Percentiles rank a stretch among this genome's conserved stretches.
These are phyloP conservation scores for Periophthalmus modestus DNA, from an alignment of 2,113 vertebrate species.

Conservation along the genomic window DNA sequence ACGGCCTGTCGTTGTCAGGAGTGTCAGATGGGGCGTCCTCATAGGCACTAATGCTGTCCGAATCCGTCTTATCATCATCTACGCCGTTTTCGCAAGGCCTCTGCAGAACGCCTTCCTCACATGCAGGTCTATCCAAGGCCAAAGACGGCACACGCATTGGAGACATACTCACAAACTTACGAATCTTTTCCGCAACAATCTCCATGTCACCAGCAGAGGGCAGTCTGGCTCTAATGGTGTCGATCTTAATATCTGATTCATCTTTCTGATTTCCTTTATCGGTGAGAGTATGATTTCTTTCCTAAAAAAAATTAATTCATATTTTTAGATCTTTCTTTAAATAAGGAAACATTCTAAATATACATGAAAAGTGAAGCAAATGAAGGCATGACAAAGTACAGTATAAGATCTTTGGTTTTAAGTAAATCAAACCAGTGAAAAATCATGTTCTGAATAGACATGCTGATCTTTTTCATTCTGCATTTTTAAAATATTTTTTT, in stretches of 20 bases:
- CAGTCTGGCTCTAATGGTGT: not conserved
- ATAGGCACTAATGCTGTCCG: conserved; percentile 73
- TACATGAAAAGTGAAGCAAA: not conserved
- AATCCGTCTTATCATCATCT: conserved; percentile 36
- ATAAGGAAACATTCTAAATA: not conserved
- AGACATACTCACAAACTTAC: conserved; percentile 47
- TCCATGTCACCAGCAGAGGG: conserved; percentile 5
- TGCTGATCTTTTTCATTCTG: too few relatives aligned
- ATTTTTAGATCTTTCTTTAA: not conserved
- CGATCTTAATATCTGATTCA: conserved; percentile 5
- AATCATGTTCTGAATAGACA: too few relatives aligned
- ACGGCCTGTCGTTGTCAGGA: conserved; percentile 63
- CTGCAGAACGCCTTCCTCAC: conserved; percentile 50
- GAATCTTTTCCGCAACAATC: conserved; percentile 26
- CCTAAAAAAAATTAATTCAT: not conserved
- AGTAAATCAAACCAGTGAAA: too few relatives aligned
- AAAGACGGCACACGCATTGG: conserved; percentile 48
- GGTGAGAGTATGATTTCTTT: not conserved
- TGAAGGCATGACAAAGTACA: too few relatives aligned
- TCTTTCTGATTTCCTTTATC: too few relatives aligned
- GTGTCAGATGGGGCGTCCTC: conserved; percentile 73
- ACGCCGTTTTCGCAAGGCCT: conserved; percentile 26
- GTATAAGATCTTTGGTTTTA: too few relatives aligned
- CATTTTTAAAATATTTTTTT: too few relatives aligned
- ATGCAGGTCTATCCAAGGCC: conserved; percentile 15